These are phyloP conservation scores for Cydia fagiglandana DNA, from an alignment of 1,140 invertebrate genomes.

Conservation along the genomic window DNA sequence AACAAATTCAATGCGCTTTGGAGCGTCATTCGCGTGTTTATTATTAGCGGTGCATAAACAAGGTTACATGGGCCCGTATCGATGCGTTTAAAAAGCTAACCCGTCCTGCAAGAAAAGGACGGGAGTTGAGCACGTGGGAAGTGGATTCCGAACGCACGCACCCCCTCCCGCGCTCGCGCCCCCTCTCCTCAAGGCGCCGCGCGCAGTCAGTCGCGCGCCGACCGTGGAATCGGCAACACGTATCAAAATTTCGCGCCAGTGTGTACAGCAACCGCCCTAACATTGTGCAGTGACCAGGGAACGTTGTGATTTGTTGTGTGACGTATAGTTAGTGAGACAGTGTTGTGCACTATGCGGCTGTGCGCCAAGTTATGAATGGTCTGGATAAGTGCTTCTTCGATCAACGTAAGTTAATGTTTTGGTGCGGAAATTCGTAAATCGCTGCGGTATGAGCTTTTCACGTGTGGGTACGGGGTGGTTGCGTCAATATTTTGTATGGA, in stretches of 20 bases:
- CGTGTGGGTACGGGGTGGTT: slow-evolving; percentile 41
- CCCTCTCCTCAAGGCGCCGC: slow-evolving; percentile 54
- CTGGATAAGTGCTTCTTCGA: slow-evolving; percentile 77
- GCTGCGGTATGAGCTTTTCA: slow-evolving; percentile 47
- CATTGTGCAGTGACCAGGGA: slow-evolving; percentile 67
- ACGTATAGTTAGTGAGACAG: slow-evolving; percentile 60
- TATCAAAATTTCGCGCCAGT: slow-evolving; percentile 36
- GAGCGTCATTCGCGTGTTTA: slow-evolving; percentile 68
- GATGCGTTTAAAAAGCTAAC: slow-evolving; percentile 77
- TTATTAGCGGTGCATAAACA: slow-evolving; percentile 75
- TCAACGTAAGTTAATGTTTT: slow-evolving; percentile 72
- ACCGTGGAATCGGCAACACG: slow-evolving; percentile 65
- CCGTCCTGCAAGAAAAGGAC: slow-evolving; percentile 73
- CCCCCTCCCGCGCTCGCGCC: slow-evolving; percentile 51
- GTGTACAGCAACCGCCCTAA: slow-evolving; percentile 61
- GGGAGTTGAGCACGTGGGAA: slow-evolving; percentile 72
- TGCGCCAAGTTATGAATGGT: slow-evolving; percentile 75
- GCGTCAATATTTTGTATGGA: slow-evolving; percentile 48
- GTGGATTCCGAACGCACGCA: slow-evolving; percentile 77
- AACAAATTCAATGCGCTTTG: slow-evolving; percentile 57
- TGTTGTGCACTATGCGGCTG: slow-evolving; percentile 75
- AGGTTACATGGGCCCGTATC: slow-evolving; percentile 69
- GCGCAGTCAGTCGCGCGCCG: slow-evolving; percentile 75
- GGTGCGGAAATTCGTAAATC: slow-evolving; percentile 46
- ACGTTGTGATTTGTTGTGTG: slow-evolving; percentile 72